phyloP scores from a whole-genome alignment of 1,140 invertebrate genomes.

The Holotrichia oblita region DNA sequence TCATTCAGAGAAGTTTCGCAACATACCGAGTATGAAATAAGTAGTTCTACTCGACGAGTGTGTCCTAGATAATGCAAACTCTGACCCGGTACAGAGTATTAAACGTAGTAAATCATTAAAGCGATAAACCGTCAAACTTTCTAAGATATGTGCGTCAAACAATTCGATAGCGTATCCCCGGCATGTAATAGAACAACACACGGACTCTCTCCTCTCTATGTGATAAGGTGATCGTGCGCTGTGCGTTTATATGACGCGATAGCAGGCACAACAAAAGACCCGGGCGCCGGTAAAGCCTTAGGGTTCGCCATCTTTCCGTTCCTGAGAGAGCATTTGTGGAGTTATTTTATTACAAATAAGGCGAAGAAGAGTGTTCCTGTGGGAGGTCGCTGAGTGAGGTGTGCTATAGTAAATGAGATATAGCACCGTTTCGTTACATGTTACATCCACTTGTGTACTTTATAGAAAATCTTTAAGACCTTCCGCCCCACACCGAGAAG shows the following conservation, averaged over 20 bases:
- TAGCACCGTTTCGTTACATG: conserved; percentile 50
- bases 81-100: not conserved
- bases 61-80: conserved; percentile 43
- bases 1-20: no score
- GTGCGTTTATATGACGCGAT: conserved; percentile 43
- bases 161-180: conserved; percentile 15
- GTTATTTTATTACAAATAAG: conserved; percentile 62
- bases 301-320: conserved; percentile 56
- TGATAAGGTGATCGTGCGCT: conserved; percentile 23
- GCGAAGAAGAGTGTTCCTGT: conserved; percentile 57
- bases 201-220: not conserved
- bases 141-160: conserved; percentile 43
- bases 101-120: conserved; percentile 51
- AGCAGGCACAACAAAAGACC: conserved; percentile 52
- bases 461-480: conserved; percentile 49
- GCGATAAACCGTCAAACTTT: conserved; percentile 44
- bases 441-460: conserved; percentile 49
- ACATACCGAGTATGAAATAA: no score
- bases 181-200: not conserved
- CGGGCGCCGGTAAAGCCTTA: conserved; percentile 47
- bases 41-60: no score
- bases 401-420: conserved; percentile 57
- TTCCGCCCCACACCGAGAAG: conserved; percentile 41
- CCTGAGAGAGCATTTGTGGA: conserved; percentile 60
- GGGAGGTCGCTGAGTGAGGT: conserved; percentile 58